These are phyloP conservation scores for Pleuronectes platessa DNA, from an alignment of 2,113 vertebrate genomes.

Conservation along the genomic window DNA sequence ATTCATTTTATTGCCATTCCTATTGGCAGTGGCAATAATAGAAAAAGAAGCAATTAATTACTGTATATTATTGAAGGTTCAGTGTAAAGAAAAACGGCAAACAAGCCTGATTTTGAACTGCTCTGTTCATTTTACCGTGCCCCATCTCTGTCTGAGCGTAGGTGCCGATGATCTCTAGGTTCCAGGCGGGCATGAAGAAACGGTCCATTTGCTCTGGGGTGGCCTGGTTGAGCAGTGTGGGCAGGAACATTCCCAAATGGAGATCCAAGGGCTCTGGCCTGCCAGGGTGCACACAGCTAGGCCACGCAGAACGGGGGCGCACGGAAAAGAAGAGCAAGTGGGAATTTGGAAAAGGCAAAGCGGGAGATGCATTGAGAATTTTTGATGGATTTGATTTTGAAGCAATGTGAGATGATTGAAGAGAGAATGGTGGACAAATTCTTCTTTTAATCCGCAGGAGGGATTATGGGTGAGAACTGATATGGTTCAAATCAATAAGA, in stretches of 20 bases:
- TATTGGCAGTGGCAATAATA: too few relatives aligned
- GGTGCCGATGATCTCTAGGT: conserved; percentile 98
- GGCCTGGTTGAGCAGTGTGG: conserved; percentile 97
- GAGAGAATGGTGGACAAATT: background rate
- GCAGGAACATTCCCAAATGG: conserved; percentile 98
- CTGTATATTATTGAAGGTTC: background rate
- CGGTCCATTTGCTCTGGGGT: conserved; percentile 93
- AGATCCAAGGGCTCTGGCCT: conserved; percentile 94
- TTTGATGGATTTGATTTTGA: background rate
- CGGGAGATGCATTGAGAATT: background rate
- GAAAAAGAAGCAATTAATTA: background rate
- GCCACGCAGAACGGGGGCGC: conserved; percentile 53
- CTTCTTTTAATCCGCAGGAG: too few relatives aligned
- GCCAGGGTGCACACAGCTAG: conserved; percentile 89
- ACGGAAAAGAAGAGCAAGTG: conserved; percentile 31
- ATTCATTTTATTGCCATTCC: too few relatives aligned
- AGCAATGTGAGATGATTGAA: background rate
- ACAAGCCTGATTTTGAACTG: background rate
- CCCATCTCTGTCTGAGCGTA: conserved; percentile 99
- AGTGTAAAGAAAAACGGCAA: background rate
- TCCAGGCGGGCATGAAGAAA: conserved; percentile 98
- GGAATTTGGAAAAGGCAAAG: conserved; percentile 17
- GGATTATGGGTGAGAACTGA: background rate
- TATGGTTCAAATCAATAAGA: conserved; percentile 3
- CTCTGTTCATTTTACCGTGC: conserved; percentile 88